Evolutionary conservation across 2,797 vertebrate species (phyloP).

Genomic region (Schizopygopsis pylzovi): DNA sequence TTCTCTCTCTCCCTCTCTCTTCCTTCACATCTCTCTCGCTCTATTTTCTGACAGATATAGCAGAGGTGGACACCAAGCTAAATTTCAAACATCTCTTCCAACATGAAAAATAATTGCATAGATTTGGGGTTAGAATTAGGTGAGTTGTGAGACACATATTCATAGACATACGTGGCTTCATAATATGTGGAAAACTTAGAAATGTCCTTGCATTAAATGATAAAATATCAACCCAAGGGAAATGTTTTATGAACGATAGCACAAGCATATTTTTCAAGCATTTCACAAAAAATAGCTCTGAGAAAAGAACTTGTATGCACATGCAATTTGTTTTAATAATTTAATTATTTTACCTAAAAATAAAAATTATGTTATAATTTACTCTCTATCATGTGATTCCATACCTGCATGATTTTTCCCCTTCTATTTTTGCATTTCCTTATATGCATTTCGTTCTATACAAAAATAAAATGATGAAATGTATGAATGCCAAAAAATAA

Average conservation of each 20-base stretch:
- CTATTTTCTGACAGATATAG: slow-evolving; percentile 21
- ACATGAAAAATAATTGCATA: background rate
- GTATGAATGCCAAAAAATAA: background rate
- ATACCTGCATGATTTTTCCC: background rate
- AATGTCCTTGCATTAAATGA: background rate
- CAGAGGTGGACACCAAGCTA: background rate
- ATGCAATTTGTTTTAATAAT: background rate
- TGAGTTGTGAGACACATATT: background rate
- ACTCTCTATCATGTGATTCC: background rate
- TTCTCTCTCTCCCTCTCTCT: slow-evolving; percentile 66
- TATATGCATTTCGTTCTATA: too few species aligned
- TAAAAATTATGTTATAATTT: background rate
- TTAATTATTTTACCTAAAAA: background rate
- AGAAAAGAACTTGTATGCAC: too few species aligned
- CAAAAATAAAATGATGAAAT: too few species aligned
- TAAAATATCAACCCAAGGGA: background rate
- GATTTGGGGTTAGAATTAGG: background rate
- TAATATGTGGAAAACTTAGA: background rate
- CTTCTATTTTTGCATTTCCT: background rate
- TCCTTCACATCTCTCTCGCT: slow-evolving; percentile 25
- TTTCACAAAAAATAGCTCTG: background rate
- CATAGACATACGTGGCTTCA: background rate
- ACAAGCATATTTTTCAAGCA: background rate
- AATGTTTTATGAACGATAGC: background rate
- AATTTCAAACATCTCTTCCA: background rate